Evolutionary conservation across 2,797 vertebrate species (phyloP).

Genomic region (Thripadectes ignobilis): DNA sequence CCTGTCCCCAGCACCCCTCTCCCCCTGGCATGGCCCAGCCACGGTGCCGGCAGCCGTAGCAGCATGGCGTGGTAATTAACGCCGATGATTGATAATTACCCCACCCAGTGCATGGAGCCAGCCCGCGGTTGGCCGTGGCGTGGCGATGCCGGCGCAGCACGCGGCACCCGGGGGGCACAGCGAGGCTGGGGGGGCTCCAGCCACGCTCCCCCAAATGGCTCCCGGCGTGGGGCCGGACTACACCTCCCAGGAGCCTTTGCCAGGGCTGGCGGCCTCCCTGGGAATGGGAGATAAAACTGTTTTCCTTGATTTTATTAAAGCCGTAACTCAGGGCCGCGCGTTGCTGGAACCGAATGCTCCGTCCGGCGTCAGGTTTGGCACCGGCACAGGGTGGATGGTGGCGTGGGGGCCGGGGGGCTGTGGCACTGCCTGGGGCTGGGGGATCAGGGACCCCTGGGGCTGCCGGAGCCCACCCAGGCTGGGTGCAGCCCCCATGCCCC

Average conservation of each 20-base stretch:
- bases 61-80: background rate
- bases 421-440: background rate
- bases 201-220: constrained; percentile 21
- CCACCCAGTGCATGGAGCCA: constrained; percentile 3
- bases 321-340: background rate
- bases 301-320: constrained; percentile 51
- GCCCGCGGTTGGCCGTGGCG: background rate
- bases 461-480: fast-evolving
- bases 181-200: background rate
- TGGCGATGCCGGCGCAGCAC: background rate
- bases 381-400: background rate
- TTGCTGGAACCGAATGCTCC: background rate
- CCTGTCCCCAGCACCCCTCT: background rate
- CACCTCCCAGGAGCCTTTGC: constrained; percentile 71
- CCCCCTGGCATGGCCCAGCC: background rate
- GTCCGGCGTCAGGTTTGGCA: background rate
- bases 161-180: background rate
- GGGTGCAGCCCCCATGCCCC: background rate
- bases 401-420: background rate
- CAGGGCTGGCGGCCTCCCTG: background rate
- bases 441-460: background rate
- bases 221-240: constrained; percentile 37
- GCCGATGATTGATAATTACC: constrained; percentile 47
- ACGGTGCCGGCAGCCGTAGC: background rate
- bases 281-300: constrained; percentile 8